phyloP scores from a whole-genome alignment of 2,113 vertebrate species.

The Phyllostomus discolor region DNA sequence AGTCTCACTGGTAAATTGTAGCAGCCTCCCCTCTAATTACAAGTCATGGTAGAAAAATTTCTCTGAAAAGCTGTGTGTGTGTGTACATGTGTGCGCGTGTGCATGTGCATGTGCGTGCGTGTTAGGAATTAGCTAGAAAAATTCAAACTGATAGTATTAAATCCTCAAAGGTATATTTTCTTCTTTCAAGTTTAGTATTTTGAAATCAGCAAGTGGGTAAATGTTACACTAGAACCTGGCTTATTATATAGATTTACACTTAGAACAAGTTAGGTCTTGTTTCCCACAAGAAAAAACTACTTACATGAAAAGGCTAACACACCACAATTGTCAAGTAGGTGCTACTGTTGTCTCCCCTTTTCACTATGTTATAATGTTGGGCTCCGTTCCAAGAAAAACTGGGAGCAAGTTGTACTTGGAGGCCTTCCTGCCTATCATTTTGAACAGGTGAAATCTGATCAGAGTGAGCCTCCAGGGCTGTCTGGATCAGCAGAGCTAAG shows the following conservation, averaged over 20 bases:
- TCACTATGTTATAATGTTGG: constrained; percentile 50
- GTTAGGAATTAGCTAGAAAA: constrained; percentile 6
- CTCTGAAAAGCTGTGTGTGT: background rate
- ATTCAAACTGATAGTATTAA: constrained; percentile 16
- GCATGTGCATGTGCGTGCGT: background rate
- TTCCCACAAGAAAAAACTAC: constrained; percentile 39
- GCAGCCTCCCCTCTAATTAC: background rate
- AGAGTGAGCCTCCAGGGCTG: background rate
- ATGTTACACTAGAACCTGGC: constrained; percentile 10
- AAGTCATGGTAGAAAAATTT: background rate
- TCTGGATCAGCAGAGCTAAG: background rate
- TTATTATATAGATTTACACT: constrained; percentile 49
- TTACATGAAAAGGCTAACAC: constrained; percentile 46
- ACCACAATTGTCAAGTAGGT: constrained; percentile 58
- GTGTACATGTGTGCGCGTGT: background rate
- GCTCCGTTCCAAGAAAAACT: constrained; percentile 13
- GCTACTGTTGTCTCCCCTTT: constrained; percentile 4
- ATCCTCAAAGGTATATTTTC: constrained; percentile 35
- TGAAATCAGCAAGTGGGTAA: constrained; percentile 52
- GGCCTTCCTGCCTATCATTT: background rate
- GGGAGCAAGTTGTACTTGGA: constrained; percentile 18
- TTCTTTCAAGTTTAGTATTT: constrained; percentile 55
- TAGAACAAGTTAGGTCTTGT: constrained; percentile 61
- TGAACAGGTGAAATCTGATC: constrained; percentile 40
- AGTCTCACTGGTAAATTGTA: background rate